Base-by-base conservation (phyloP, 2,888 invertebrate species). In the Azorinus chamasolen region DNA sequence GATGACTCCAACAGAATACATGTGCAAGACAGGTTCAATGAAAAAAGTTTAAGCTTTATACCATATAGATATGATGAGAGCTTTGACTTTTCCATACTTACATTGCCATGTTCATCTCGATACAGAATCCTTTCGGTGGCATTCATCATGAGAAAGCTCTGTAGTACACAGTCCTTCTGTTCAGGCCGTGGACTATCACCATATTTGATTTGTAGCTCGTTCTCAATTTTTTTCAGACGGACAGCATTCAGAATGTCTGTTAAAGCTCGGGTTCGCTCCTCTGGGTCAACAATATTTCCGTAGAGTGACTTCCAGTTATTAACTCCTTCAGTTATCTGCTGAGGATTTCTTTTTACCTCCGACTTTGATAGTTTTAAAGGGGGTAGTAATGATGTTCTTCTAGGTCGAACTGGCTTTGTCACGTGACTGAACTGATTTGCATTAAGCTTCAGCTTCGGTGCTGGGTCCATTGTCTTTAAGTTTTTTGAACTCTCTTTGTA, bases 161-260 rank as follows among this genome's bases (percentile, higher is more conserved):
- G 73, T 20, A 79, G 45, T 1, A 70, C 64, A 6, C 62, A 66
- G 25, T 78, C 75, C 2, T 58, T 62, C 32, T 78, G 74, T 14
- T 50, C 45, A 2, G 70, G 74, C 18, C 74, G 48, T 1, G 80
- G 74, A 43, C 61, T 57, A 24, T 80, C 62, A 0, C 84, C 83
- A 66, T 79, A 83, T 48, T 81, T 82, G 68, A 89, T 66, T 53
- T 81, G 77, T 62, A 82, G 83, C 68, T 87, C 88, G 63, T 88
- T 88, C 58, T 88, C 86, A 16, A 77, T 72, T 79, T 87, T 89
- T 54, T 85, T 79, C 25, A 84, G 43, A 37, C 87, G 53, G 32
- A 87, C 85, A 16, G 85, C 87, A 55, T 84, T 79, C 45, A 89
- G 58, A 43, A 89, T 89, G 54, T 89, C 89, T 1, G 86, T 69